Percentiles rank a stretch among this genome's conserved stretches.
phyloP scores from a whole-genome alignment of 2,797 vertebrate species.

The Sciurus carolinensis region DNA sequence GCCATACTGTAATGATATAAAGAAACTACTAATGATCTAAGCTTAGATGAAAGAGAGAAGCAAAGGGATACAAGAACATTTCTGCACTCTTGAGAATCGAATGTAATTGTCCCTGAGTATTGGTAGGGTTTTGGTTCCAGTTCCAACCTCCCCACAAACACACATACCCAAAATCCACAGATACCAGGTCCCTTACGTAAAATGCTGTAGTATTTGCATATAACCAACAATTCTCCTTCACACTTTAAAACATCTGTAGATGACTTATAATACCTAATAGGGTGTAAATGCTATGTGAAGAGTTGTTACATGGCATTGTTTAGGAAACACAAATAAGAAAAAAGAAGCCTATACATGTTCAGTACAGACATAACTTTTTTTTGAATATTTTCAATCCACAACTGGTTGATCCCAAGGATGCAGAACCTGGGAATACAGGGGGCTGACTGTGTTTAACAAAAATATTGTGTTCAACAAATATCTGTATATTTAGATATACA shows the following conservation, averaged over 20 bases:
- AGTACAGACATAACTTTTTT: neutral
- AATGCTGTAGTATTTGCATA: neutral
- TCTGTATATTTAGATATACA: no score
- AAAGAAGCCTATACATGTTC: neutral
- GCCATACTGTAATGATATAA: neutral
- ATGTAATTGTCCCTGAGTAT: neutral
- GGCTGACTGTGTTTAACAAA: neutral
- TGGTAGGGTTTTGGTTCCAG: neutral
- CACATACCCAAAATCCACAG: neutral
- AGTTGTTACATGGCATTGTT: neutral
- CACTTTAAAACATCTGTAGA: neutral
- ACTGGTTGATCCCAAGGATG: neutral
- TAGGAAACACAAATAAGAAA: neutral
- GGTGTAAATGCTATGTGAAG: neutral
- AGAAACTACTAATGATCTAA: neutral
- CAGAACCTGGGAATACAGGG: neutral
- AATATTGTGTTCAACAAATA: neutral
- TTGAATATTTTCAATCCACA: neutral
- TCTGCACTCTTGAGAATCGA: neutral
- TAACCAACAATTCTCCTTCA: neutral
- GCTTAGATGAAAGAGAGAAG: neutral
- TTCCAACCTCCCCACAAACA: no score
- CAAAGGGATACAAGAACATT: rapidly evolving
- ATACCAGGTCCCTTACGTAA: neutral
- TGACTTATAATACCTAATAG: neutral